These are phyloP conservation scores for Brachionus paranguensis DNA, from an alignment of 1,140 invertebrate genomes.

Conservation along the genomic window DNA sequence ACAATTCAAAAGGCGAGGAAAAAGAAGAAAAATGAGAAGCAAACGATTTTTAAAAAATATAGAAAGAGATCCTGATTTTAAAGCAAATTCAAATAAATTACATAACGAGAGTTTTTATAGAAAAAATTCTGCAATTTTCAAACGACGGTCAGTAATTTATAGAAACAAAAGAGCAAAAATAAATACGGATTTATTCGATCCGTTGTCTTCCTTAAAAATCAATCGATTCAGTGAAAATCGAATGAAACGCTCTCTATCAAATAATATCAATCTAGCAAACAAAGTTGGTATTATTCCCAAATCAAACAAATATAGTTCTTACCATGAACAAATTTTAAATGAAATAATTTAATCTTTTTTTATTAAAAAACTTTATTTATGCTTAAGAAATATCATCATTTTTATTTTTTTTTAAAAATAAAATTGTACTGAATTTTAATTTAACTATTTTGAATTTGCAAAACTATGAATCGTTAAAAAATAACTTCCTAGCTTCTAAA, in stretches of 20 bases:
- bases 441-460: too few species aligned
- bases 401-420: too few species aligned
- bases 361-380: too few species aligned
- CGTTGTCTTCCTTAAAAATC: background rate
- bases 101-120: background rate
- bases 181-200: background rate
- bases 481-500: too few species aligned
- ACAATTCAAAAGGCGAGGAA: background rate
- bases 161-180: background rate
- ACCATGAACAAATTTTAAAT: background rate
- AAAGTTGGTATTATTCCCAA: background rate
- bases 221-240: background rate
- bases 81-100: background rate
- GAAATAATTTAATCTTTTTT: background rate
- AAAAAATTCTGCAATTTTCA: background rate
- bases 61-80: background rate
- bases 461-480: too few species aligned
- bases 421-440: too few species aligned
- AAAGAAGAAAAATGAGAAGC: background rate
- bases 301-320: background rate
- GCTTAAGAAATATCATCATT: too few species aligned
- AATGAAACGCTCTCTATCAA: background rate
- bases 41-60: background rate
- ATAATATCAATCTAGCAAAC: background rate
- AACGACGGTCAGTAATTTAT: background rate